Evolutionary conservation across 2,888 invertebrate genomes (phyloP), one percentile per base, ranked within the genome.

Genomic region (Nesidiocoris tenuis): DNA sequence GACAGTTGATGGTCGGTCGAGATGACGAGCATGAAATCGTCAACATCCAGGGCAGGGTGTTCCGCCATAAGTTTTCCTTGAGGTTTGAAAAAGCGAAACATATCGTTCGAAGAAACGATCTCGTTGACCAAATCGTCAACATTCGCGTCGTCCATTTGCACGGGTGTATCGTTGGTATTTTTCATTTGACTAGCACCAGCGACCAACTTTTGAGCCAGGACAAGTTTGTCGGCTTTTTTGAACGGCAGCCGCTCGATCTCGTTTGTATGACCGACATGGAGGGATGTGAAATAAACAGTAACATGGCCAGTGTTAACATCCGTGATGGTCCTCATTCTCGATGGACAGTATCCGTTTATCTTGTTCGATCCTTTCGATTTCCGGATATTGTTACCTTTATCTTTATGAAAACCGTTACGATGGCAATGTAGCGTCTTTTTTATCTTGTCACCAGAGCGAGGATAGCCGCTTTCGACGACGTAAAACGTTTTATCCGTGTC

Each of bases 321-420:
- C n/a, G 39, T 24, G 2, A 25, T 61, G 16, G 39, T 12, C 2
- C 24, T 71, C 59, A 71, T 71, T 23, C 61, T 24, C 1, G 71
- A 61, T 24, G 61, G 71, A 19, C 71, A 71, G 25, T 25, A 59
- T 7, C 61, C 71, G 54, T 71, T 61, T 3, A 71, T 71, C 61
- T 71, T 71, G 21, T 71, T 71, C n/a, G 71, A 71, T 1, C 71
- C n/a, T 19, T 71, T 71, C 24, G 39, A 7, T 1, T 19, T 23
- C 7, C 71, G 61, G 61, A 39, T 71, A 18, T 25, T 25, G 16
- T 17, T 71, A 3, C 71, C 61, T 22, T 39, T 71, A 1, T 24
- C 12, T 16, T n/a, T 3, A 18, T 21, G 39, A 71, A 18, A n/a
- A 19, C 71, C 71, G 24, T 71, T 39, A 21, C 61, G 71, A 25